These are phyloP conservation scores for Rhegmatorhina hoffmannsi DNA, from an alignment of 2,113 vertebrate species.

Conservation along the genomic window DNA sequence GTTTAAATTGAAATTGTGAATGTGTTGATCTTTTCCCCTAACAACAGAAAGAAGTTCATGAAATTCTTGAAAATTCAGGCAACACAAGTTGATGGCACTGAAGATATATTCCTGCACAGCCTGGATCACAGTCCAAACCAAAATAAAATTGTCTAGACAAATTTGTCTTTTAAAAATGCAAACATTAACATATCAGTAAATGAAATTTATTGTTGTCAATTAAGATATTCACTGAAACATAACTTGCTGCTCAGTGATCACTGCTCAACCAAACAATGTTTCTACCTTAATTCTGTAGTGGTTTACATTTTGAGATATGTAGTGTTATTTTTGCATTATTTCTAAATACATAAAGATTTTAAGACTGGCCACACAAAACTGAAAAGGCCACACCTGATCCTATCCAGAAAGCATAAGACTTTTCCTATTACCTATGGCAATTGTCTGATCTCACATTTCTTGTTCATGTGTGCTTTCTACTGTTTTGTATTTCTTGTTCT, in stretches of 20 bases:
- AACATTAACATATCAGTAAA: background rate
- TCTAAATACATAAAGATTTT: no score
- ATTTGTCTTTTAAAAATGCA: background rate
- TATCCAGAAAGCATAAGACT: no score
- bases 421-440: no score
- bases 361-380: no score
- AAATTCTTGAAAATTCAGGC: background rate
- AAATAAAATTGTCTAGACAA: background rate
- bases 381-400: no score
- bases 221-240: background rate
- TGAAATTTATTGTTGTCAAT: background rate
- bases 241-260: background rate
- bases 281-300: background rate
- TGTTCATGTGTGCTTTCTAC: no score
- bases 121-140: background rate
- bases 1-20: background rate
- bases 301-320: no score
- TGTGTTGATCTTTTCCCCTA: background rate
- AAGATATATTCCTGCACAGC: background rate
- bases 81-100: background rate
- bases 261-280: background rate
- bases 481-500: no score
- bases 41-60: background rate
- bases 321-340: no score
- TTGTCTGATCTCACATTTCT: no score